Conservation (phyloP, 2,888 invertebrate species). For the Xanthostigma xanthostigma region DNA sequence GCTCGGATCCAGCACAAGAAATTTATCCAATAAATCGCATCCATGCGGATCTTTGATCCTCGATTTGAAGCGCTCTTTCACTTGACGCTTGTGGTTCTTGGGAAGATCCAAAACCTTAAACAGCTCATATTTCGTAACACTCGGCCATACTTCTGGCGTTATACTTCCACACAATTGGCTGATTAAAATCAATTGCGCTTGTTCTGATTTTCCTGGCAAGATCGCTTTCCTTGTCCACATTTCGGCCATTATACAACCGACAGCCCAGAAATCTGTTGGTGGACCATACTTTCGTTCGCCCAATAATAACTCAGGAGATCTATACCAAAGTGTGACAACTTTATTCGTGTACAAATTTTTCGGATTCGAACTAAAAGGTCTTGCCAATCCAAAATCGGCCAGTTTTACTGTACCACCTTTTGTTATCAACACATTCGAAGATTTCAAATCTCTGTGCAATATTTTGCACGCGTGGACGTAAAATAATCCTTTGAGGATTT, state of each 20-base stretch:
- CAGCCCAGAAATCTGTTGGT: slow-evolving; percentile 43
- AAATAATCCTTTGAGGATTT: slow-evolving; percentile 40
- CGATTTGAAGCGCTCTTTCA: slow-evolving; percentile 20
- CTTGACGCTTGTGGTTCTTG: slow-evolving; percentile 24
- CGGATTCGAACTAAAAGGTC: slow-evolving; percentile 34
- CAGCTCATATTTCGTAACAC: slow-evolving; percentile 31
- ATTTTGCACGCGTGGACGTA: slow-evolving; percentile 43
- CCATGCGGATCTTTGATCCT: slow-evolving; percentile 32
- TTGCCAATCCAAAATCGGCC: slow-evolving; percentile 49
- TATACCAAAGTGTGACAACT: slow-evolving; percentile 45
- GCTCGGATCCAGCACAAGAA: slow-evolving; percentile 34
- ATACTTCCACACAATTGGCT: slow-evolving; percentile 41
- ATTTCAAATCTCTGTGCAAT: slow-evolving; percentile 48
- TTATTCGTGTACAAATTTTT: slow-evolving; percentile 32
- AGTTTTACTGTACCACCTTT: slow-evolving; percentile 43
- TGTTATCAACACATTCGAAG: slow-evolving; percentile 48
- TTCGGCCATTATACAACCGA: slow-evolving; percentile 44
- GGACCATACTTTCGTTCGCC: slow-evolving; percentile 36
- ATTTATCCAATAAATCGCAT: slow-evolving; percentile 33
- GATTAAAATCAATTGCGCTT: slow-evolving; percentile 39
- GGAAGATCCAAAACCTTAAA: slow-evolving; percentile 27
- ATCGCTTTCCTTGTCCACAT: slow-evolving; percentile 33
- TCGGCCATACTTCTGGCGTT: slow-evolving; percentile 34
- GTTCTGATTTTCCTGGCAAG: slow-evolving; percentile 35
- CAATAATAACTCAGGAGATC: slow-evolving; percentile 40